Base-by-base conservation (phyloP, 1,140 invertebrate species). In the Drosophila pallidifrons region DNA sequence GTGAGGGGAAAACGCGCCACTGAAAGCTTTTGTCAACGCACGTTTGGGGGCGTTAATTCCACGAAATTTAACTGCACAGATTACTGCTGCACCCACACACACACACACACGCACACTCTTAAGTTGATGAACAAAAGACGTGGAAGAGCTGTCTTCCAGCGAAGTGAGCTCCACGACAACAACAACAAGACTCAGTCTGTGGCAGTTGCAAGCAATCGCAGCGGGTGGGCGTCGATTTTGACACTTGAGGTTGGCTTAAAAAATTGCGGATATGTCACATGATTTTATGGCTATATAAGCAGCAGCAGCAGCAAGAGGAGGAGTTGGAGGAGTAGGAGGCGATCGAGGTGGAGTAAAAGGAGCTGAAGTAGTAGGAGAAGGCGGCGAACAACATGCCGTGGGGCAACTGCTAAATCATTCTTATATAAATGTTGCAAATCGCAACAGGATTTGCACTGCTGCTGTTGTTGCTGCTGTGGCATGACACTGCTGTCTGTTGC, bases 251-350 rank as follows among this genome's bases (percentile, higher is more conserved):
- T 78, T 70, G 66, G 80, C 66, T 76, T 91, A 87, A 91, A 79
- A 91, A 91, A 91, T 91, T 85, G 81, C 83, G 89, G 83, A 91
- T 91, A 91, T 91, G 89, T 91, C 89, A 91, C 81, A 89, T 66
- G 85, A 91, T 72, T 91, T 91, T 89, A 89, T 91, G 81, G 77
- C 80, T 87, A 82, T 82, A 88, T 87, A 86, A 58, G 54, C 61
- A 60, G 28, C 46, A 55, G 46, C 46, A 64, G 45, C 28, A 57
- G 28, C 32, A 49, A 20, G 1, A 52, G 55, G 6, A 20, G 6
- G 46, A 6, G n/a, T 15, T 47, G 65, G 54, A 57, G 46, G 59
- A 66, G 59, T 15, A 45, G 38, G 43, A 41, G 30, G 2, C 15
- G 57, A 25, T 25, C 20, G 25, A 46, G 16, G 57, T 45, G 47